A percentile compares a stretch with the other conserved stretches of the same genome.
Evolutionary conservation across 2,113 vertebrate species (phyloP).

Genomic region (Vulpes vulpes): DNA sequence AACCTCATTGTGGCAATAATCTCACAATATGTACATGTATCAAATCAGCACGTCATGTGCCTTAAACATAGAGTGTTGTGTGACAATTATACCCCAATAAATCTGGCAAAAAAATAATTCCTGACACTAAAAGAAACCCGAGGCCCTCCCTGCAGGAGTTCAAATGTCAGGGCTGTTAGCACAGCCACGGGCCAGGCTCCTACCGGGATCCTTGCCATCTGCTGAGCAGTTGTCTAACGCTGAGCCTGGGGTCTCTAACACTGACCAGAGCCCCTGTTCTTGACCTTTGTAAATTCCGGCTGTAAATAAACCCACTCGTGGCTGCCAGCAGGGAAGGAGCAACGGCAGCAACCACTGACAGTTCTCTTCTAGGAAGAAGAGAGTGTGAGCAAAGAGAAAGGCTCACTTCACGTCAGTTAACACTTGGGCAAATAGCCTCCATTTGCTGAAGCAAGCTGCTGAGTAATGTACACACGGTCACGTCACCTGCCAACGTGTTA

Average conservation of each 20-base stretch:
- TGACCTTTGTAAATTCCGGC: neutral
- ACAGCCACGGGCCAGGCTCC: no score
- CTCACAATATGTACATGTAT: neutral
- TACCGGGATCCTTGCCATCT: neutral
- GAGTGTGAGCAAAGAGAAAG: neutral
- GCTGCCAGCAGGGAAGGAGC: neutral
- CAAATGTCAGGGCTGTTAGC: neutral
- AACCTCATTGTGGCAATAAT: neutral
- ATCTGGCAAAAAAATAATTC: neutral
- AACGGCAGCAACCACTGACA: neutral
- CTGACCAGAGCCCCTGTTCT: neutral
- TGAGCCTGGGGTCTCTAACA: neutral
- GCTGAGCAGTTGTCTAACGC: neutral
- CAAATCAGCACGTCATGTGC: neutral
- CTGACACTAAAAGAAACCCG: neutral
- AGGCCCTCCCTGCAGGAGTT: neutral
- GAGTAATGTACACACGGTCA: neutral
- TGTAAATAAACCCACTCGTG: neutral
- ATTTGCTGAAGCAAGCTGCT: neutral
- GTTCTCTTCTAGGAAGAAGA: neutral
- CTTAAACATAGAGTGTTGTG: neutral
- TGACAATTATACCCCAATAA: neutral
- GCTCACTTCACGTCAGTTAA: neutral
- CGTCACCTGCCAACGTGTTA: neutral
- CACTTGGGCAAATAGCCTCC: neutral